These are phyloP conservation scores for Polypterus bichir DNA, from an alignment of 2,113 vertebrate species.

Conservation along the genomic window DNA sequence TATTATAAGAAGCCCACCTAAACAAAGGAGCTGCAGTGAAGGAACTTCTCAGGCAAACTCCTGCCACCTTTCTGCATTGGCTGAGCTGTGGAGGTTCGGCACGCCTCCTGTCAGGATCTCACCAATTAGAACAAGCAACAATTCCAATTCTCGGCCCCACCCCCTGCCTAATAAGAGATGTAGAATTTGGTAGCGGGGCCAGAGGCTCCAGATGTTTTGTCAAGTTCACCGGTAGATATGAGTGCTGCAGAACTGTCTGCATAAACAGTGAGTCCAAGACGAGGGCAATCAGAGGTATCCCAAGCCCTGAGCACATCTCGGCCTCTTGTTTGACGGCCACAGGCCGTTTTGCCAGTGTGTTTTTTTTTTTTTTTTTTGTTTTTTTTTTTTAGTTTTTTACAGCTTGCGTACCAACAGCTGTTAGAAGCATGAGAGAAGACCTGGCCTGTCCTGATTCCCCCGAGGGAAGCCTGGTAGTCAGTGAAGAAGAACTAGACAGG, in stretches of 20 bases:
- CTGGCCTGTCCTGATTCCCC: constrained; percentile 58
- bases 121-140: constrained; percentile 31
- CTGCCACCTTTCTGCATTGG: no score
- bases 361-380: neutral
- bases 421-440: constrained; percentile 61
- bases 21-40: no score
- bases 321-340: constrained; percentile 6
- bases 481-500: constrained; percentile 62
- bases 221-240: constrained; percentile 17
- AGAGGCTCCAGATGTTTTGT: constrained; percentile 42
- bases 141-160: neutral
- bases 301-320: neutral
- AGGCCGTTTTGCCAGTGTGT: constrained; percentile 31
- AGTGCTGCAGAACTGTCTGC: neutral
- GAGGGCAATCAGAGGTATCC: no score
- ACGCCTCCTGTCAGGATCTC: constrained; percentile 26
- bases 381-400: neutral
- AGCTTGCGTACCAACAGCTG: constrained; percentile 6
- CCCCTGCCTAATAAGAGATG: constrained; percentile 5
- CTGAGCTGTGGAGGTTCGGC: constrained; percentile 17
- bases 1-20: no score
- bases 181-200: constrained; percentile 21
- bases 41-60: no score
- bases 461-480: constrained; percentile 58
- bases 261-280: no score